Evolutionary conservation across 2,888 invertebrate species (phyloP).

Genomic region (Patella caerulea): DNA sequence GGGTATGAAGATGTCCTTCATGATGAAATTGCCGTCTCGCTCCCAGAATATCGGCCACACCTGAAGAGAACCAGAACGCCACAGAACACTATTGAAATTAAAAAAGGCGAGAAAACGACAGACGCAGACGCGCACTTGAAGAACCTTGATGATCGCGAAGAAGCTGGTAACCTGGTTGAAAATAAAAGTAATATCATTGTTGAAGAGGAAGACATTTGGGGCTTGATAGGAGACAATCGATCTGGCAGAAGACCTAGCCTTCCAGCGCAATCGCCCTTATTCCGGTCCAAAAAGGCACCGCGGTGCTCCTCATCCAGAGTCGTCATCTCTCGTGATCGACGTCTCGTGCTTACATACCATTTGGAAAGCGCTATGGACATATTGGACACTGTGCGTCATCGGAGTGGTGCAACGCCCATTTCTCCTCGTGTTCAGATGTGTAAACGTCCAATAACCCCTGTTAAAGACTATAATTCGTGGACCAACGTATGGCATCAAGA

Average conservation of each 20-base stretch:
- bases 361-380: slow-evolving; percentile 67
- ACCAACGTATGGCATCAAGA: slow-evolving; percentile 85
- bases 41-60: slow-evolving; percentile 46
- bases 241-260: background rate
- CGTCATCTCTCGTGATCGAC: slow-evolving; percentile 45
- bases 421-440: slow-evolving; percentile 48
- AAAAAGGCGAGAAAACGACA: background rate
- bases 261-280: background rate
- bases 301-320: background rate
- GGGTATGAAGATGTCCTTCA: slow-evolving; percentile 66
- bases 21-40: slow-evolving; percentile 41
- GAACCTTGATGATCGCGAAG: background rate
- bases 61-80: slow-evolving; percentile 55
- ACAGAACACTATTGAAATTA: slow-evolving; percentile 25
- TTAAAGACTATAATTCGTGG: slow-evolving; percentile 91
- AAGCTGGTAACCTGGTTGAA: background rate
- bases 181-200: background rate
- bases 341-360: slow-evolving; percentile 56
- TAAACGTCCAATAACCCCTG: slow-evolving; percentile 69
- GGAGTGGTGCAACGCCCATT: slow-evolving; percentile 44
- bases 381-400: slow-evolving; percentile 54
- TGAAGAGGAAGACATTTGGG: background rate
- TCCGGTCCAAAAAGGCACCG: background rate
- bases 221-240: no score
- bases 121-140: background rate